Evolutionary conservation across 92 coral and sea anemone genomes (phyloP).

Genomic region (Montipora capitata): DNA sequence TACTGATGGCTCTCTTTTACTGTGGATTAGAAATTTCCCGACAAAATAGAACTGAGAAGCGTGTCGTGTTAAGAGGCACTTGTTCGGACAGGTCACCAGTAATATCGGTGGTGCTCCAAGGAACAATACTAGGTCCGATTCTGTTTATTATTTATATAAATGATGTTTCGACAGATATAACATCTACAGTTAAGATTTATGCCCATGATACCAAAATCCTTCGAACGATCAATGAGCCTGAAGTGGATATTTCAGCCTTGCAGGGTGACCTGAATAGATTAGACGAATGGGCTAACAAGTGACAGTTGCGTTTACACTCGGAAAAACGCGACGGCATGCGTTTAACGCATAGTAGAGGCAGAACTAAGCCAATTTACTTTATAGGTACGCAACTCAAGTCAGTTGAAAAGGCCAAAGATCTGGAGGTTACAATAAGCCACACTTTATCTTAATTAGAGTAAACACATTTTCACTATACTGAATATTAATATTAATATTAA

Average conservation of each 20-base stretch:
- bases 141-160: not conserved
- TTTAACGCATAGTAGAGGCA: not conserved
- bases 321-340: not conserved
- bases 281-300: not conserved
- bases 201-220: not conserved
- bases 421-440: too few species aligned
- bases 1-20: too few species aligned
- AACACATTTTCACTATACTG: too few species aligned
- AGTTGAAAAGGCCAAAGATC: too few species aligned
- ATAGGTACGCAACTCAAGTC: too few species aligned
- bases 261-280: slow-evolving; percentile 1
- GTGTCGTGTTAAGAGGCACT: too few species aligned
- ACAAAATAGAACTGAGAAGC: too few species aligned
- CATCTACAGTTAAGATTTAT: not conserved
- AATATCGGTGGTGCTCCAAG: too few species aligned
- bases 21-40: too few species aligned
- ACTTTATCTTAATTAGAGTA: too few species aligned
- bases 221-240: not conserved
- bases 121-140: too few species aligned
- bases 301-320: not conserved
- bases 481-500: not conserved
- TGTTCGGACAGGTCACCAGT: too few species aligned
- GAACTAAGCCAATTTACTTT: not conserved
- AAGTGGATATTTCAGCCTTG: not conserved
- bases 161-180: not conserved